Conservation (phyloP, 2,113 vertebrate species). For the Otus sunia region DNA sequence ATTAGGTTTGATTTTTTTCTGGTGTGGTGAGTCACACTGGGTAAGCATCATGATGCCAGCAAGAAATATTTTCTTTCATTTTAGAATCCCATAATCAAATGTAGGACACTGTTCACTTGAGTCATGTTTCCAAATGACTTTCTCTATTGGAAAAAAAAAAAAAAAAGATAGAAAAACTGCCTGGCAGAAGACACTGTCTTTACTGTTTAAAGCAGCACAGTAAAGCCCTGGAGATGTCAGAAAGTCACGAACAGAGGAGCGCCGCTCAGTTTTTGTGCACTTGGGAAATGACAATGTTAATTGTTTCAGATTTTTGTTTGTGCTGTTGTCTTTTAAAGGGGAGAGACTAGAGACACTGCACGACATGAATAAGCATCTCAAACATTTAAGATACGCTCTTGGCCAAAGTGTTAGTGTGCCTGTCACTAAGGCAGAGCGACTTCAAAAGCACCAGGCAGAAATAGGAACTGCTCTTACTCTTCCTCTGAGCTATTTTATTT, state of each 20-base stretch:
- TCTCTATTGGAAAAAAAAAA: background rate
- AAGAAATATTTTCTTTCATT: conserved; percentile 13
- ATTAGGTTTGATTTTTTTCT: conserved; percentile 39
- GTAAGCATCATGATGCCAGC: conserved; percentile 3
- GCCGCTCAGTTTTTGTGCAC: background rate
- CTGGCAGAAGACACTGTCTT: background rate
- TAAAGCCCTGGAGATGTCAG: background rate
- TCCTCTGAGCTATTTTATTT: conserved; percentile 3
- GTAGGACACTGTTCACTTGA: background rate
- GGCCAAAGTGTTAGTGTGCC: background rate
- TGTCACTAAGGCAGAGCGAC: background rate
- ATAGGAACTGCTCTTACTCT: background rate
- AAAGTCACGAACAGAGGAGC: too few species aligned
- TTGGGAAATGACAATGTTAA: background rate
- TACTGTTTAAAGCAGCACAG: background rate
- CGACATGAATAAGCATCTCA: background rate
- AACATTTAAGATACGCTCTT: background rate
- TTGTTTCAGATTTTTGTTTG: background rate
- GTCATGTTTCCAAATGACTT: background rate
- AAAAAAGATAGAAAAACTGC: background rate
- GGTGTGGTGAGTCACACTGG: background rate
- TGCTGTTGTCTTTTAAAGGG: background rate
- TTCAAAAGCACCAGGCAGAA: background rate
- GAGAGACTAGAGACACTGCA: background rate
- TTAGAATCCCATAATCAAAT: background rate